Percentiles rank a stretch among this genome's conserved stretches.
Conservation (phyloP, 2,888 invertebrate genomes). For the Poecilus cupreus region DNA sequence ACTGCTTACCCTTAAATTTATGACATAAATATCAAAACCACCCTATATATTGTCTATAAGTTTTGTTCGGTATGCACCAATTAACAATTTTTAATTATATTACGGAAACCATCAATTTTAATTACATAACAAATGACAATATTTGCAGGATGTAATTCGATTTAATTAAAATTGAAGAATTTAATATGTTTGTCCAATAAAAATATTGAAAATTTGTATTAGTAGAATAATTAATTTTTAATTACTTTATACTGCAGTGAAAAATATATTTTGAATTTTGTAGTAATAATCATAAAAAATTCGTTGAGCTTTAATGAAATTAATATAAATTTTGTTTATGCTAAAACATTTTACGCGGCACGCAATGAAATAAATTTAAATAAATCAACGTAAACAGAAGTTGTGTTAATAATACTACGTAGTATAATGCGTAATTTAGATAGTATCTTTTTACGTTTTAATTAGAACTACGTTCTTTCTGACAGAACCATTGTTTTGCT, state of each 20-base stretch:
- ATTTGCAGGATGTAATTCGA: neutral
- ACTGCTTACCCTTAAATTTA: no score
- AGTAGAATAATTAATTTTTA: neutral
- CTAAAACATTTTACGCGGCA: neutral
- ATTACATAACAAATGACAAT: neutral
- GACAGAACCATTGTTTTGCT: neutral
- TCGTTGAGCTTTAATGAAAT: neutral
- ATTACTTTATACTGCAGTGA: neutral
- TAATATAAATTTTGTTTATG: neutral
- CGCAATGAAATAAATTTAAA: constrained; percentile 5
- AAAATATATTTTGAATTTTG: neutral
- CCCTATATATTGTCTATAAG: no score
- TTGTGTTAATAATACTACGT: neutral
- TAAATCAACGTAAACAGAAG: neutral
- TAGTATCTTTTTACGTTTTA: neutral
- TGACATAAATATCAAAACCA: no score
- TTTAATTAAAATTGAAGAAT: neutral
- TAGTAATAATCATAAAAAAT: neutral
- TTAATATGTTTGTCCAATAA: neutral
- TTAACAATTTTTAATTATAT: neutral
- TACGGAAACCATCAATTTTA: neutral
- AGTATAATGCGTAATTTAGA: neutral
- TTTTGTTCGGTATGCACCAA: neutral
- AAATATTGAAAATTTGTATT: neutral
- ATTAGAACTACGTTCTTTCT: neutral